Evolutionary conservation across 2,888 invertebrate genomes (phyloP).

Genomic region (Andrena fulva): DNA sequence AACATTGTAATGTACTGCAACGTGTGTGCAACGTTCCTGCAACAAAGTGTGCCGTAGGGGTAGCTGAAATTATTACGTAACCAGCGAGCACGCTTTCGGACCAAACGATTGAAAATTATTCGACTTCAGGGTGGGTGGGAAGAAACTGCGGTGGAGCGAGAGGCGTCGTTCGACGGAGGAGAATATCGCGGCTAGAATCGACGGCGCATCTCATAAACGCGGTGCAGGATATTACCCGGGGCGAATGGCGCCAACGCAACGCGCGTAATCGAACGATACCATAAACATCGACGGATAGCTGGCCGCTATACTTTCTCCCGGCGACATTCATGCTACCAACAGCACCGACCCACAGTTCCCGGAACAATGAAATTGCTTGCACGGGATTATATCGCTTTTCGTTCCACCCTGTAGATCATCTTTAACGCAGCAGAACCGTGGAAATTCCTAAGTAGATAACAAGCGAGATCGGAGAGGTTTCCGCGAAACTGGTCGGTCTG

Average conservation of each 20-base stretch:
- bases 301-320: constrained; percentile 37
- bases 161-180: constrained; percentile 4
- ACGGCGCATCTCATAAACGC: constrained; percentile 51
- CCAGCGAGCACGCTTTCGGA: not conserved
- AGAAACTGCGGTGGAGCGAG: not conserved
- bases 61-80: not conserved
- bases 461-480: too few relatives aligned
- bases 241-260: constrained; percentile 52
- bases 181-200: constrained; percentile 24
- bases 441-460: too few relatives aligned
- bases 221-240: constrained; percentile 47
- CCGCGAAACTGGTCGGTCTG: too few relatives aligned
- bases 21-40: too few relatives aligned
- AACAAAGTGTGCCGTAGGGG: too few relatives aligned
- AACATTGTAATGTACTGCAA: too few relatives aligned
- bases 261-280: constrained; percentile 69
- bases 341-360: constrained; percentile 30
- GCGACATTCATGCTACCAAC: not conserved
- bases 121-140: too few relatives aligned
- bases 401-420: not conserved
- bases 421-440: too few relatives aligned
- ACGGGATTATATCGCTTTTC: constrained; percentile 14
- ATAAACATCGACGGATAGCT: constrained; percentile 60
- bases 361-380: constrained; percentile 53
- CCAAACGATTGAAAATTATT: too few relatives aligned